Evolutionary conservation across 2,888 invertebrate genomes (phyloP).

Genomic region (Hymenopus coronatus): DNA sequence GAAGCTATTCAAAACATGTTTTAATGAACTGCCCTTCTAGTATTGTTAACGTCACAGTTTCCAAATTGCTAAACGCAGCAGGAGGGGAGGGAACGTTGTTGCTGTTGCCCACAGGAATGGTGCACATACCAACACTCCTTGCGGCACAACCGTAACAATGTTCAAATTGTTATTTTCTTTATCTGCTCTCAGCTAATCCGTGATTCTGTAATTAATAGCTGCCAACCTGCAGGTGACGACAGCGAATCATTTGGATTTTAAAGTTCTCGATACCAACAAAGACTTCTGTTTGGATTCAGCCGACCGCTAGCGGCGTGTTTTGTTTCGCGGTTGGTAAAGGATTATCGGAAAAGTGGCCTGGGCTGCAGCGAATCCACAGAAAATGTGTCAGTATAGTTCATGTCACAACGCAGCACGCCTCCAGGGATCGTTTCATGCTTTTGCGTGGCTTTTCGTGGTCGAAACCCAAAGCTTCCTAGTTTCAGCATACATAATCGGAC

Average conservation of each 20-base stretch:
- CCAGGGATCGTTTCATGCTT: neutral
- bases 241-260: neutral
- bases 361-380: neutral
- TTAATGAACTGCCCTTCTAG: slow-evolving; percentile 11
- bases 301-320: neutral
- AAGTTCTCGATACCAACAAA: neutral
- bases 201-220: neutral
- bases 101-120: slow-evolving; percentile 12
- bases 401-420: neutral
- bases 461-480: neutral
- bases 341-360: neutral
- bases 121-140: neutral
- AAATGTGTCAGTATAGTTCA: neutral
- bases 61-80: neutral
- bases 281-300: neutral
- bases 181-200: neutral
- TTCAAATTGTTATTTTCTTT: neutral
- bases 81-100: neutral
- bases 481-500: too few species aligned
- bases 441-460: neutral
- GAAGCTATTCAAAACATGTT: slow-evolving; percentile 19
- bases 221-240: neutral
- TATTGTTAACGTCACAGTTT: slow-evolving; percentile 13
- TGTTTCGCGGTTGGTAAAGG: neutral
- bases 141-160: neutral